Percentiles rank a stretch among this genome's conserved stretches.
Evolutionary conservation across 2,888 invertebrate species (phyloP).

Genomic region (Drepana falcataria): DNA sequence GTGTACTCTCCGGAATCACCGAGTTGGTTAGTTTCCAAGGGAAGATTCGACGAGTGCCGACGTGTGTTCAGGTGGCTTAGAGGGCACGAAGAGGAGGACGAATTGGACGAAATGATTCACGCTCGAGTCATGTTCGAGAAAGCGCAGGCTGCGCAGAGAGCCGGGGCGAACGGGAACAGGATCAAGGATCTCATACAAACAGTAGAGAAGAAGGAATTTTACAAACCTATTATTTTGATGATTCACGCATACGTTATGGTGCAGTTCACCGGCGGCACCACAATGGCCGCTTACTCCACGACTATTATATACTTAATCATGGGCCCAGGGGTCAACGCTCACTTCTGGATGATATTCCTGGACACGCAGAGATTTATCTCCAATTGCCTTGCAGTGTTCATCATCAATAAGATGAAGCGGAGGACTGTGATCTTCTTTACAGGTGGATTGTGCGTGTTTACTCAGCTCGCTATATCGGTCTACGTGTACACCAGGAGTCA

Average conservation of each 20-base stretch:
- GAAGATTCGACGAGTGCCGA: constrained; percentile 69
- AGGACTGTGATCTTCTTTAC: constrained; percentile 79
- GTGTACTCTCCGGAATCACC: constrained; percentile 79
- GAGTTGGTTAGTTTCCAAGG: constrained; percentile 77
- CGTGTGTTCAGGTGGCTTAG: constrained; percentile 74
- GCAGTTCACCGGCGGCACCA: constrained; percentile 83
- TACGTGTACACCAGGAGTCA: constrained; percentile 47
- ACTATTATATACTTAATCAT: constrained; percentile 76
- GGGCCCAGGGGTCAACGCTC: constrained; percentile 77
- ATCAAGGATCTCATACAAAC: constrained; percentile 24
- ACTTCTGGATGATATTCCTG: constrained; percentile 81
- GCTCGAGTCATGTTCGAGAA: constrained; percentile 37
- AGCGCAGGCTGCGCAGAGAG: constrained; percentile 21
- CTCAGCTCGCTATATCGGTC: constrained; percentile 72
- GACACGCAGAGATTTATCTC: constrained; percentile 79
- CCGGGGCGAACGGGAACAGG: constrained; percentile 16
- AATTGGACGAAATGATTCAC: constrained; percentile 50
- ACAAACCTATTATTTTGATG: constrained; percentile 78
- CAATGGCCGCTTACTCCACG: constrained; percentile 82
- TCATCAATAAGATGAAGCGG: constrained; percentile 78
- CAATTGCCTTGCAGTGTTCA: constrained; percentile 77
- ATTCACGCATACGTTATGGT: constrained; percentile 79
- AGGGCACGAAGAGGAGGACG: constrained; percentile 62
- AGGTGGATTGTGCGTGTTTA: constrained; percentile 73
- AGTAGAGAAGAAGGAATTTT: constrained; percentile 64